Evolutionary conservation across 2,888 invertebrate genomes (phyloP).

Genomic region (Physocephala rufipes): DNA sequence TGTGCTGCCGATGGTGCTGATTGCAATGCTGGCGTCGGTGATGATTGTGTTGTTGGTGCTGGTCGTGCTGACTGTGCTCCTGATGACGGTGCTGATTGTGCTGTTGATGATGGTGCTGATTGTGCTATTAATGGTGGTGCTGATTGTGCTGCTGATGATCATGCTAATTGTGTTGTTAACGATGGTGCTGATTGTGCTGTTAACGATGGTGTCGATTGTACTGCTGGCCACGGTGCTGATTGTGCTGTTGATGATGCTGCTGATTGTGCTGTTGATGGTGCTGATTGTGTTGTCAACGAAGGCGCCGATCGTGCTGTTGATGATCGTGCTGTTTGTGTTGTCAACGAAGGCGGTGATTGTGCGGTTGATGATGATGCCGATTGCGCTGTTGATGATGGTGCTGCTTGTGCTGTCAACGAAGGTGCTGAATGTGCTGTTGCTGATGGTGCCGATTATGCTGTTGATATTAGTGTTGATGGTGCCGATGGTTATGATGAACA

Average conservation of each 20-base stretch:
- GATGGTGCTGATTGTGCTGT: not conserved
- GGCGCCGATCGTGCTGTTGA: not conserved
- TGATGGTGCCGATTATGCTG: not conserved
- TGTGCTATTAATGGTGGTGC: not conserved
- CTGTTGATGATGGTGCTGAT: not conserved
- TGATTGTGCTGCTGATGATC: not conserved
- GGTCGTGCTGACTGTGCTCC: too few relatives aligned
- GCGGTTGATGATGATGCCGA: not conserved
- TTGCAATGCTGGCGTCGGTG: too few relatives aligned
- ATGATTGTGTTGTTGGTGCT: too few relatives aligned
- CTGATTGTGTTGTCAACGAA: not conserved
- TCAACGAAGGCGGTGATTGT: not conserved
- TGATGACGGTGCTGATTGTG: too few relatives aligned
- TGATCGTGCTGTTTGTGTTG: not conserved
- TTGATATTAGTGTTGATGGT: slow-evolving; percentile 67
- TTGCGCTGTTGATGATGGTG: not conserved
- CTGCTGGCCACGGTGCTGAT: not conserved
- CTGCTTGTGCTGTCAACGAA: not conserved
- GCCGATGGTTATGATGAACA: slow-evolving; percentile 48
- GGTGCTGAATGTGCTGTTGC: not conserved
- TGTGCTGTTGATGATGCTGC: not conserved
- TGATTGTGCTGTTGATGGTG: not conserved
- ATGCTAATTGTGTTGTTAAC: not conserved
- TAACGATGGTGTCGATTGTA: not conserved
- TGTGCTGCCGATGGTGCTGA: too few relatives aligned